Conservation (phyloP, 1,140 invertebrate genomes). For the Orussus abietinus region DNA sequence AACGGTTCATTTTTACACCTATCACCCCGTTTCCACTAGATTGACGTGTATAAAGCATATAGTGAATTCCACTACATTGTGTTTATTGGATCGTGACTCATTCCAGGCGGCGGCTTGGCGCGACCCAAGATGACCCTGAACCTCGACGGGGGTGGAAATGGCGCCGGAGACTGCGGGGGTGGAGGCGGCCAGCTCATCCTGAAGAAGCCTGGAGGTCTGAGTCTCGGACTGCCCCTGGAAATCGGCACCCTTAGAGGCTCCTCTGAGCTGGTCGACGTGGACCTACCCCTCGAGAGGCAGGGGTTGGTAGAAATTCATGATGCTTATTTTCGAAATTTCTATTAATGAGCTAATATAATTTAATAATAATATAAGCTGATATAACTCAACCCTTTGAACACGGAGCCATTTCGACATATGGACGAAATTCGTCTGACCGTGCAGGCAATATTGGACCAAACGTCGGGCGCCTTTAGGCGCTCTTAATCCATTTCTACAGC, state of each 20-base stretch:
- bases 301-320: conserved; percentile 71
- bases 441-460: too few species aligned
- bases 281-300: conserved; percentile 79
- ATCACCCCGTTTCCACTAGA: neutral
- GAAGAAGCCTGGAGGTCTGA: conserved; percentile 47
- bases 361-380: too few species aligned
- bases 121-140: conserved; percentile 72
- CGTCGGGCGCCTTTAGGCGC: too few species aligned
- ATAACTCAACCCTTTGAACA: too few species aligned
- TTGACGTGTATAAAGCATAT: neutral
- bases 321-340: too few species aligned
- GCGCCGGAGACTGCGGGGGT: conserved; percentile 39
- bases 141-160: conserved; percentile 56
- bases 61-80: conserved; percentile 1
- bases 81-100: too few species aligned
- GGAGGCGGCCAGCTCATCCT: conserved; percentile 32
- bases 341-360: too few species aligned
- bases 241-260: conserved; percentile 56
- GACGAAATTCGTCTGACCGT: too few species aligned
- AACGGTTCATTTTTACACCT: too few species aligned
- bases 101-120: conserved; percentile 42
- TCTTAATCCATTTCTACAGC: too few species aligned
- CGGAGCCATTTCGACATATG: too few species aligned
- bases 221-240: conserved; percentile 61
- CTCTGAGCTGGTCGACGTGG: conserved; percentile 72